Evolutionary conservation across 2,888 invertebrate genomes (phyloP).

Genomic region (Meliscaeva auricollis): DNA sequence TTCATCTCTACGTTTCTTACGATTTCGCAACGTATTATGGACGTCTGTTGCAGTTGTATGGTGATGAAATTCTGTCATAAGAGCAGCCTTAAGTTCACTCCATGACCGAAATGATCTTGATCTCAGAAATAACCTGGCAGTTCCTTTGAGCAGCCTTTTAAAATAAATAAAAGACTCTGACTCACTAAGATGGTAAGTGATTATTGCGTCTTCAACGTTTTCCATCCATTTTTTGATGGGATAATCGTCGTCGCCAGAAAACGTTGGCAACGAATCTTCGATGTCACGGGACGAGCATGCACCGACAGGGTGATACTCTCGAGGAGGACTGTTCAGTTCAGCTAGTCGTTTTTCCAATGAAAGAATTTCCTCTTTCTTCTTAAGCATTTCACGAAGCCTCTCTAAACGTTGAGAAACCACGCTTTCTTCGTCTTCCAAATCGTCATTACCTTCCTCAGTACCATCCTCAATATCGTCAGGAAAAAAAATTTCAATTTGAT

Average conservation of each 20-base stretch:
- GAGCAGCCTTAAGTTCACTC: constrained; percentile 33
- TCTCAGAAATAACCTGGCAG: constrained; percentile 36
- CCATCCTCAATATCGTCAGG: no score
- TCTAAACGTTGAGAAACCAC: no score
- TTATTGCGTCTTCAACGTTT: constrained; percentile 34
- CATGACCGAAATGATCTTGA: constrained; percentile 22
- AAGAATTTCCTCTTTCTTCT: no score
- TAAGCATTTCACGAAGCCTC: no score
- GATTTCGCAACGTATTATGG: constrained; percentile 39
- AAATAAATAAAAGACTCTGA: neutral
- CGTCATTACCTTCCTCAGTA: no score
- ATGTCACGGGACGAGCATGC: no score
- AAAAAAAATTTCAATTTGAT: no score
- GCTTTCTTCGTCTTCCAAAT: no score
- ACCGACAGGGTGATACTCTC: no score
- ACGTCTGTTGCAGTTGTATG: constrained; percentile 39
- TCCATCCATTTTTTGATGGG: constrained; percentile 32
- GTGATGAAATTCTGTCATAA: constrained; percentile 40
- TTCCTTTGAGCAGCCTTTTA: constrained; percentile 27
- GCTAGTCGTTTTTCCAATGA: no score
- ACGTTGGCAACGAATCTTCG: constrained; percentile 32
- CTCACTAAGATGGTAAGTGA: constrained; percentile 15
- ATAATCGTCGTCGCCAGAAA: constrained; percentile 35
- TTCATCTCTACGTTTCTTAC: constrained; percentile 37
- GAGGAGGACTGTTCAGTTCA: no score